Percentiles rank a stretch among this genome's conserved stretches.
Conservation (phyloP, 2,888 invertebrate genomes). For the Xestia rhomboidea region DNA sequence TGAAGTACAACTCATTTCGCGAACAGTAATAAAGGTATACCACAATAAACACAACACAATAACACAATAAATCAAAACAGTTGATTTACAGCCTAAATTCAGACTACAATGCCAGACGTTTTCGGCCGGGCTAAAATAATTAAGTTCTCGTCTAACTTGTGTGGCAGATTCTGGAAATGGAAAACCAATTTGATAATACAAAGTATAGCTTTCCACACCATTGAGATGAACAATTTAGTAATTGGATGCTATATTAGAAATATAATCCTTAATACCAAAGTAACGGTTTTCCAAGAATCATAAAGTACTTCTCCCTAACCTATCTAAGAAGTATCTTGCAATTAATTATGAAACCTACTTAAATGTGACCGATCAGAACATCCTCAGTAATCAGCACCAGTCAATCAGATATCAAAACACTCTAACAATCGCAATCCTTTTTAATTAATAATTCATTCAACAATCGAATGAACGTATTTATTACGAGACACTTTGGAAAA, state of each 20-base stretch:
- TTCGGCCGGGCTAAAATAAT: conserved; percentile 36
- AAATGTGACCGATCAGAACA: not conserved
- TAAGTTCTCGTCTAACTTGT: conserved; percentile 39
- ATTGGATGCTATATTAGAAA: not conserved
- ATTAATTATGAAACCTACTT: not conserved
- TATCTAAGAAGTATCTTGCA: not conserved
- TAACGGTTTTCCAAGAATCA: not conserved
- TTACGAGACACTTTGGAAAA: not conserved
- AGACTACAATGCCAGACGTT: conserved; percentile 17
- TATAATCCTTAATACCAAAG: not conserved
- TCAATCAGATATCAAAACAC: not conserved
- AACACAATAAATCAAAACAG: not conserved
- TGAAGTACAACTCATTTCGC: not conserved
- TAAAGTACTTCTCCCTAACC: not conserved
- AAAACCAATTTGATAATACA: conserved; percentile 38
- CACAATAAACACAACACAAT: too few species aligned
- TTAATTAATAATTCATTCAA: not conserved
- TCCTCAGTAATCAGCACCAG: not conserved
- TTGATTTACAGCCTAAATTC: conserved; percentile 19
- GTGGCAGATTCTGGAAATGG: conserved; percentile 36
- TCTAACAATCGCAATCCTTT: not conserved
- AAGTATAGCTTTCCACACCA: not conserved
- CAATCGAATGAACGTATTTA: not conserved
- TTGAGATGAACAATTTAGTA: conserved; percentile 9
- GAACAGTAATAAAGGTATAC: not conserved